A percentile compares a stretch with the other conserved stretches of the same genome.
These are phyloP conservation scores for Chrysolina americana DNA, from an alignment of 2,888 invertebrate genomes.

Conservation along the genomic window DNA sequence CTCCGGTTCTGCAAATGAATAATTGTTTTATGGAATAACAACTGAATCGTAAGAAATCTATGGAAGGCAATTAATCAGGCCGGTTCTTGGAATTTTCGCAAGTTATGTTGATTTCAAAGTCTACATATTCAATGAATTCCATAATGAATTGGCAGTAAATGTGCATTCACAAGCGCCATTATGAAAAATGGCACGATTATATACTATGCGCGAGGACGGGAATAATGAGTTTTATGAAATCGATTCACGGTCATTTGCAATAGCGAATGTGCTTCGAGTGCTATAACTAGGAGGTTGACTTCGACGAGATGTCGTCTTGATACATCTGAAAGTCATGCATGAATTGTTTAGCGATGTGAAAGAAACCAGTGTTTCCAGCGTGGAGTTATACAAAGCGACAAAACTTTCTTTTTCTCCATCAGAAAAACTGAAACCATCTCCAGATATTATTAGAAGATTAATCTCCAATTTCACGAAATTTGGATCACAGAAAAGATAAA, in stretches of 20 bases:
- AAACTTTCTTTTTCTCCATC: not conserved
- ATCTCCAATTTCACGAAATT: too few species aligned
- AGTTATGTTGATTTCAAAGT: not conserved
- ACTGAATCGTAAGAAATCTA: slow-evolving; percentile 6
- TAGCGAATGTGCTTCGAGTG: not conserved
- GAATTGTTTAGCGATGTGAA: slow-evolving; percentile 6
- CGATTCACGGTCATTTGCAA: slow-evolving; percentile 10
- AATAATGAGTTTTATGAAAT: slow-evolving; percentile 18
- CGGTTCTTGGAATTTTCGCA: slow-evolving; percentile 8
- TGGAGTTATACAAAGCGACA: not conserved
- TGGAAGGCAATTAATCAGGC: slow-evolving; percentile 14
- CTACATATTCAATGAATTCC: slow-evolving; percentile 2
- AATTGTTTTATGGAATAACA: not conserved
- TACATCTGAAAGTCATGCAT: slow-evolving; percentile 15
- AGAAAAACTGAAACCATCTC: too few species aligned
- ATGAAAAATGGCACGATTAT: slow-evolving; percentile 20
- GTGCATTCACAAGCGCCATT: slow-evolving; percentile 5
- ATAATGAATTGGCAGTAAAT: slow-evolving; percentile 10
- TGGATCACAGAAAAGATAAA: too few species aligned
- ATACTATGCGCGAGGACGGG: slow-evolving; percentile 1
- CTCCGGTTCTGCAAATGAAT: not conserved
- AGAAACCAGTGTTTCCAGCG: not conserved
- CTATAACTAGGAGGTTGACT: slow-evolving; percentile 21
- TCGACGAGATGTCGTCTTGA: slow-evolving; percentile 3
- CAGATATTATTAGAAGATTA: too few species aligned